Percentiles rank a stretch among this genome's conserved stretches.
These are phyloP conservation scores for Anolis apletophallus DNA, from an alignment of 2,797 vertebrate genomes.

Conservation along the genomic window DNA sequence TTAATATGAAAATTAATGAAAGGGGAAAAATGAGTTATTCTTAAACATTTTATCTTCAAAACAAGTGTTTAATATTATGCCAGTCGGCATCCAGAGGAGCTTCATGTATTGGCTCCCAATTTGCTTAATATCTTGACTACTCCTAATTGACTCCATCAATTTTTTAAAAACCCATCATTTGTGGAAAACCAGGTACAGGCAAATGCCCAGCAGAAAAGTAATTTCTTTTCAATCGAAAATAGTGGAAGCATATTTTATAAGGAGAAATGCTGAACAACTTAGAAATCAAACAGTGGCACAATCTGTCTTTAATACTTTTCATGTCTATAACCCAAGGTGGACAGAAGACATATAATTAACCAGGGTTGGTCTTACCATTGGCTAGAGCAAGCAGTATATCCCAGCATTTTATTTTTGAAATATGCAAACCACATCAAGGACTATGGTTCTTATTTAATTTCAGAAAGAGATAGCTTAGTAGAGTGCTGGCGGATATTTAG, in stretches of 20 bases:
- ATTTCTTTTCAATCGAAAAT: background rate
- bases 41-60: slow-evolving; percentile 44
- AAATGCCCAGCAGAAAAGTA: background rate
- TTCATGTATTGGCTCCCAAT: slow-evolving; percentile 52
- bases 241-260: background rate
- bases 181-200: slow-evolving; percentile 16
- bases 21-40: slow-evolving; percentile 64
- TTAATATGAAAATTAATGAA: slow-evolving; percentile 72
- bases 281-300: background rate
- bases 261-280: background rate
- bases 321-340: background rate
- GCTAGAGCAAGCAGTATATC: background rate
- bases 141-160: slow-evolving; percentile 51
- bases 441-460: background rate
- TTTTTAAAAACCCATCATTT: background rate
- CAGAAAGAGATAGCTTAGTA: background rate
- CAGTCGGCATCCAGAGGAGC: slow-evolving; percentile 13
- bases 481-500: background rate
- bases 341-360: background rate
- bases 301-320: background rate
- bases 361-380: too few species aligned
- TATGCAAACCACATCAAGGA: too few species aligned
- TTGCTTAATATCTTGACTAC: slow-evolving; percentile 62
- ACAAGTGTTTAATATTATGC: slow-evolving; percentile 56
- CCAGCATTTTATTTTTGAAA: background rate